Percentiles rank a stretch among this genome's conserved stretches.
Conservation (phyloP, 2,888 invertebrate genomes). For the Neelides folsomi region DNA sequence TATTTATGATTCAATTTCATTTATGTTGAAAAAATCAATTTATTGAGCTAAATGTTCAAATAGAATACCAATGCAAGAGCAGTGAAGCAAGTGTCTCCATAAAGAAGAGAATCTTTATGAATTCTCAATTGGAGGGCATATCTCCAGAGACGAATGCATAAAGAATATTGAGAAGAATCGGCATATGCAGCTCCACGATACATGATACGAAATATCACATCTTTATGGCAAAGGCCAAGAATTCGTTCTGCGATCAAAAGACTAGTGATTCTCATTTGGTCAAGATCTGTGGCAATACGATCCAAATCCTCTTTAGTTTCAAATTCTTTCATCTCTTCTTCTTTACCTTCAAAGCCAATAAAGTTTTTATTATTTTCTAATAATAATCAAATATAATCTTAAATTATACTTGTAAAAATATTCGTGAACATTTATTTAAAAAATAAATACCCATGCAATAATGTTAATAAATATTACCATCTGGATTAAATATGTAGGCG, state of each 20-base stretch:
- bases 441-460: background rate
- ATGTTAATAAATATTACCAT: constrained; percentile 15
- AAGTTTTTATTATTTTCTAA: too few species aligned
- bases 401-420: too few species aligned
- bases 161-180: constrained; percentile 50
- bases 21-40: too few species aligned
- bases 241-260: constrained; percentile 76
- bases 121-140: constrained; percentile 68
- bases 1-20: too few species aligned
- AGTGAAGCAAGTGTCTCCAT: constrained; percentile 69
- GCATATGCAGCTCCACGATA: constrained; percentile 49
- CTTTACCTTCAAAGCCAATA: constrained; percentile 14
- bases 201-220: constrained; percentile 66
- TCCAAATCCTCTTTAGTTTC: constrained; percentile 53
- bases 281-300: constrained; percentile 60
- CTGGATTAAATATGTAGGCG: constrained; percentile 16
- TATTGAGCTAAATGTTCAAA: too few species aligned
- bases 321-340: constrained; percentile 49
- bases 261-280: constrained; percentile 73
- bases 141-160: constrained; percentile 76
- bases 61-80: constrained; percentile 73
- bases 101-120: constrained; percentile 55
- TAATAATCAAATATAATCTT: too few species aligned
- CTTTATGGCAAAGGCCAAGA: constrained; percentile 71
- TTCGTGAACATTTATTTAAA: too few species aligned